phyloP scores from a whole-genome alignment of 2,888 invertebrate species.

The Orthonevra nobilis region DNA sequence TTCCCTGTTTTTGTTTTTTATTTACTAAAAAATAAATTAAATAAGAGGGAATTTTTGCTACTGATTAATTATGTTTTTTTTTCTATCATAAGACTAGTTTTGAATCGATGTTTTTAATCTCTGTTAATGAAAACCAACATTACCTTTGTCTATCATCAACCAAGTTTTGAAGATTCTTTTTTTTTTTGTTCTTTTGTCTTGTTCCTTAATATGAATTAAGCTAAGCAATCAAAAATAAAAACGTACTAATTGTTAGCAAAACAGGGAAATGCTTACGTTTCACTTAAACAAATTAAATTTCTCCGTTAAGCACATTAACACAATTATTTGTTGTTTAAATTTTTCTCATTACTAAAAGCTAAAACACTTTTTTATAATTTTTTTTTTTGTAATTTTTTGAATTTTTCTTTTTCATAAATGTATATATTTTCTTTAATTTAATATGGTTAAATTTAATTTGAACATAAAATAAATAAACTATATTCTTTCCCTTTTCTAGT shows the following conservation, averaged over 20 bases:
- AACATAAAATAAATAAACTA: conserved; percentile 40
- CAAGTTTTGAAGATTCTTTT: no score
- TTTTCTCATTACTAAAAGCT: conserved; percentile 58
- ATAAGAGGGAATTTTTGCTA: conserved; percentile 22
- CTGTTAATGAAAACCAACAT: conserved; percentile 33
- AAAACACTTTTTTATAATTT: conserved; percentile 48
- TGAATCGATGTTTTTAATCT: conserved; percentile 31
- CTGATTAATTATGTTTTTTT: conserved; percentile 13
- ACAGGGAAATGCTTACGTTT: conserved; percentile 1
- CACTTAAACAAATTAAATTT: conserved; percentile 14
- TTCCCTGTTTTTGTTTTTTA: background rate
- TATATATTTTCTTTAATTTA: conserved; percentile 5
- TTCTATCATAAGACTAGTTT: conserved; percentile 47
- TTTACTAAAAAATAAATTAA: conserved; percentile 6
- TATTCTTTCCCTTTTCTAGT: conserved; percentile 10
- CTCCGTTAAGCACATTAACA: conserved; percentile 57
- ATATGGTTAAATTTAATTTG: conserved; percentile 7
- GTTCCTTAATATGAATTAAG: no score
- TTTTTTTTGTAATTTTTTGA: conserved; percentile 22
- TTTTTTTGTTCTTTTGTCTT: no score
- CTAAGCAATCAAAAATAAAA: conserved; percentile 2
- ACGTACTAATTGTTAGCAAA: conserved; percentile 22
- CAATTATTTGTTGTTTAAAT: conserved; percentile 16
- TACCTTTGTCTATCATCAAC: background rate
- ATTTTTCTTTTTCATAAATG: conserved; percentile 1